These are phyloP conservation scores for Dromiciops gliroides DNA, from an alignment of 2,113 vertebrate species.

Conservation along the genomic window DNA sequence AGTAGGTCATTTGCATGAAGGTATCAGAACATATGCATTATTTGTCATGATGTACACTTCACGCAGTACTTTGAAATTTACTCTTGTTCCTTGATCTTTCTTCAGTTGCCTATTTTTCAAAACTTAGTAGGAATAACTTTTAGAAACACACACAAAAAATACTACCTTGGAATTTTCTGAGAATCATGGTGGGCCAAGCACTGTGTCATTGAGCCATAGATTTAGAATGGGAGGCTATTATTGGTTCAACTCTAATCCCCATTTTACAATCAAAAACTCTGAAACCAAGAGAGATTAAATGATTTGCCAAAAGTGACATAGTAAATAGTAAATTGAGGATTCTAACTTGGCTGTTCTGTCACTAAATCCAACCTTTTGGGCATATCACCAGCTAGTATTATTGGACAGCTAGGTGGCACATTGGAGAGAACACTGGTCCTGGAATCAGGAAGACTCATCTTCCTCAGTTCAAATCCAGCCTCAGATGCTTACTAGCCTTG, in stretches of 20 bases:
- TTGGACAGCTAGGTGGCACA: too few relatives aligned
- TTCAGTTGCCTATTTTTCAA: not conserved
- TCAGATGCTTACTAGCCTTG: too few relatives aligned
- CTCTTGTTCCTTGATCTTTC: not conserved
- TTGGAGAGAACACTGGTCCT: too few relatives aligned
- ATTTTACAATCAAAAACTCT: not conserved
- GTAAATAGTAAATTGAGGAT: not conserved
- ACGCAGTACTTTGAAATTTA: not conserved
- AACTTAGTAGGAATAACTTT: not conserved
- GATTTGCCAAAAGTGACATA: not conserved
- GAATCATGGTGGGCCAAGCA: not conserved
- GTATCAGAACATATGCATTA: not conserved
- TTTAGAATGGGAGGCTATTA: not conserved
- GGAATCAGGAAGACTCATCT: conserved; percentile 2
- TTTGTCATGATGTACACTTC: not conserved
- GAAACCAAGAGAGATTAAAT: not conserved
- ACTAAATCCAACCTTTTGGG: not conserved
- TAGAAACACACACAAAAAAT: not conserved
- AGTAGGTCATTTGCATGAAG: not conserved
- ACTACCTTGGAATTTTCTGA: not conserved
- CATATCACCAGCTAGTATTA: not conserved
- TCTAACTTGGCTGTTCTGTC: not conserved
- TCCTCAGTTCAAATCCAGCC: too few relatives aligned
- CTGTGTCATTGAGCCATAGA: not conserved
- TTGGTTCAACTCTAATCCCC: not conserved